Conservation (phyloP, 2,797 vertebrate species). For the Lacerta bilineata region DNA sequence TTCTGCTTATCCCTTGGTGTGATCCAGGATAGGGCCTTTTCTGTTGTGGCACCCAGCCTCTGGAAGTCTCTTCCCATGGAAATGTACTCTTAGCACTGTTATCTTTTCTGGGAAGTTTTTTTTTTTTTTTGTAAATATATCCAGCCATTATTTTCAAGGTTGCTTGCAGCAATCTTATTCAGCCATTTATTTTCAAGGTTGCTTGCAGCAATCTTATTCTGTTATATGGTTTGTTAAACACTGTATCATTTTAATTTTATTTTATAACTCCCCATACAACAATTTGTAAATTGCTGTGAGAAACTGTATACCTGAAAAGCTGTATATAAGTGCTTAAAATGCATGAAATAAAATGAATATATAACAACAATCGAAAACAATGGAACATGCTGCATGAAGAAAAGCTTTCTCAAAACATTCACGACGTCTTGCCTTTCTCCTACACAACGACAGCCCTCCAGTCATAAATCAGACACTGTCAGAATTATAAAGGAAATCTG, state of each 20-base stretch:
- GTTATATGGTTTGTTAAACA: background rate
- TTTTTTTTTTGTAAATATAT: background rate
- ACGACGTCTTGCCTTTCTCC: background rate
- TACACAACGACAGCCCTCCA: background rate
- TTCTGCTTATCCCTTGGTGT: background rate
- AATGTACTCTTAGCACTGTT: background rate
- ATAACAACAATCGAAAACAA: background rate
- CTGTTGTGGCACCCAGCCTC: background rate
- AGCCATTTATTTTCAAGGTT: background rate
- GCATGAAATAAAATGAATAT: background rate
- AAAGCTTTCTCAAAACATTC: background rate
- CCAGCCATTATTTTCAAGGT: background rate
- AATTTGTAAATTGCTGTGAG: background rate
- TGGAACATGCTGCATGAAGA: background rate
- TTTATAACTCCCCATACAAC: background rate
- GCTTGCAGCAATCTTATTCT: background rate
- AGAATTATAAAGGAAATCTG: background rate
- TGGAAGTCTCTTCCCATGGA: background rate
- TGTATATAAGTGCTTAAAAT: background rate
- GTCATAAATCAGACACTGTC: constrained; percentile 10
- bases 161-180: too few species aligned
- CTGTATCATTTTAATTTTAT: background rate
- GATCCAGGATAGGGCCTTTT: background rate
- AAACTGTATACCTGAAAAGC: background rate
- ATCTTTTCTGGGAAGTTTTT: background rate